phyloP scores from a whole-genome alignment of 1,140 invertebrate species.

The Geopemphigus sp. region DNA sequence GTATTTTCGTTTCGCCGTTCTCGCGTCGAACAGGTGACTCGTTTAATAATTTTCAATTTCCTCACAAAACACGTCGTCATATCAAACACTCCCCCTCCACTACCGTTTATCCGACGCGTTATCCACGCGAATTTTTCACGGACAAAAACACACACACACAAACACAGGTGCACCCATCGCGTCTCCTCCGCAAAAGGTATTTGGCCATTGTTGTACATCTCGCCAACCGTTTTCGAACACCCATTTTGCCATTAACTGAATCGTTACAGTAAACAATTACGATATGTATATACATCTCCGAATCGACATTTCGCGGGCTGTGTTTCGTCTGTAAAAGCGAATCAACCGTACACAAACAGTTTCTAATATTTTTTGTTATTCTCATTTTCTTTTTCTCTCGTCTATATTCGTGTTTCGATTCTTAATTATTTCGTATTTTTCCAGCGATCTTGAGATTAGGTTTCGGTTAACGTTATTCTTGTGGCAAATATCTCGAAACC shows the following conservation, averaged over 20 bases:
- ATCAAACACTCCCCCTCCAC: too few species aligned
- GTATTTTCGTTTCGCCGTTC: neutral
- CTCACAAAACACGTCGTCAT: neutral
- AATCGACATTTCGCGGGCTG: neutral
- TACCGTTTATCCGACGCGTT: too few species aligned
- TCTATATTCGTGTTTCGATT: neutral
- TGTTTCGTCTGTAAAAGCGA: neutral
- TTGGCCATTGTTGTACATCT: too few species aligned
- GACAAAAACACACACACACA: neutral
- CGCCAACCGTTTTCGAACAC: neutral
- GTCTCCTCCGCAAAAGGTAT: too few species aligned
- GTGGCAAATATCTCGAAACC: slow-evolving; percentile 8
- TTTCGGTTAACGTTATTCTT: slow-evolving; percentile 34
- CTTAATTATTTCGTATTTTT: slow-evolving; percentile 33
- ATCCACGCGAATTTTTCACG: neutral
- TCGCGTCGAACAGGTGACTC: too few species aligned
- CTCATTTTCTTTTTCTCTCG: neutral
- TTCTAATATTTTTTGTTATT: slow-evolving; percentile 1
- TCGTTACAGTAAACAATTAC: neutral
- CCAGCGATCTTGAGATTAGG: too few species aligned
- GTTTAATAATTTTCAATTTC: neutral
- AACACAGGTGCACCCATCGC: neutral
- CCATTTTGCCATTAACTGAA: neutral
- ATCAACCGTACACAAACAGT: slow-evolving; percentile 11
- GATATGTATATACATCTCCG: neutral